Conservation (phyloP, 2,797 vertebrate genomes). For the Psittacula derbiana region DNA sequence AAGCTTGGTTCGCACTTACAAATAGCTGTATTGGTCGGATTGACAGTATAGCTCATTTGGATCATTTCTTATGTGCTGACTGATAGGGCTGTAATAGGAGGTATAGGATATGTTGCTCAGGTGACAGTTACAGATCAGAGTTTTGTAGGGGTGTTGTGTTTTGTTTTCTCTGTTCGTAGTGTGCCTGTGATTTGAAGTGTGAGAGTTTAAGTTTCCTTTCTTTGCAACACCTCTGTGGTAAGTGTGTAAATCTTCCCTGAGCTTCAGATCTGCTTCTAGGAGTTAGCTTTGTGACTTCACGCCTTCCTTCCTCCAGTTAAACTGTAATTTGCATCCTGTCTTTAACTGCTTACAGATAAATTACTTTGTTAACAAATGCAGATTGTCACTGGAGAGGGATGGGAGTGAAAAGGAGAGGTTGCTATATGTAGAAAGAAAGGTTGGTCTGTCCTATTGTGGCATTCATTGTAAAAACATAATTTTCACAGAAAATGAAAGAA, state of each 20-base stretch:
- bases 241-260: neutral
- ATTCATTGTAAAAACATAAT: neutral
- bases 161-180: neutral
- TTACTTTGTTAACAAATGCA: neutral
- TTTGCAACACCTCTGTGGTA: neutral
- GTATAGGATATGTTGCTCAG: neutral
- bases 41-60: neutral
- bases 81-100: neutral
- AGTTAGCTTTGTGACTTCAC: neutral
- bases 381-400: neutral
- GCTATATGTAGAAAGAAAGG: neutral
- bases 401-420: neutral
- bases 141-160: neutral
- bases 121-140: neutral
- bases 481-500: neutral
- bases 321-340: neutral
- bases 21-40: neutral
- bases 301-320: neutral
- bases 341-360: neutral
- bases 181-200: neutral
- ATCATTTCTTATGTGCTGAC: neutral
- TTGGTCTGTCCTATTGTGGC: neutral
- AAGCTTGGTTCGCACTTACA: neutral
- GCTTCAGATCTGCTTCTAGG: neutral
- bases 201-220: neutral